Evolutionary conservation across 2,797 vertebrate genomes (phyloP), one percentile per base, ranked within the genome.

Genomic region (Coregonus ussuriensis): DNA sequence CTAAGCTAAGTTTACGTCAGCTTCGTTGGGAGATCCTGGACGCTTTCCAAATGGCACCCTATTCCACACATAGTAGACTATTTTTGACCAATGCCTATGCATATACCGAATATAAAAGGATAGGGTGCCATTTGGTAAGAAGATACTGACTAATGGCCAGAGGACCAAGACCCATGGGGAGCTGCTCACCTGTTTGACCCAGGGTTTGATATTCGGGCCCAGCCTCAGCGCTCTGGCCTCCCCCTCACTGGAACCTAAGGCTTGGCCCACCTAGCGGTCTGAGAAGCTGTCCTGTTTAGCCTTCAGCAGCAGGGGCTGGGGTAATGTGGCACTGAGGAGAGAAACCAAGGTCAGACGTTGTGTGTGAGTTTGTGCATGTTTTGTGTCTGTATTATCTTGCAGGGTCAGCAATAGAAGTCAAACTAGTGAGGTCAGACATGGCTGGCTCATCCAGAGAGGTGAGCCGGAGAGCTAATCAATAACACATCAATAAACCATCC

Each of bases 251-350:
- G 93, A 79, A 67, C 92, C 88, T 53, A 98, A 87, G 82, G 94
- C 95, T 68, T 95, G 96, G 79, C 96, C 96, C 78, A 98, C 90
- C 88, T 97, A 96, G n/a, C 94, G 94, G 89, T 99, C 97, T 0
- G 97, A 99, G 89, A 99, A 99, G 0, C 97, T 97, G 0, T 97
- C 94, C 87, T 95, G 92, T 74, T 98, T 99, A 69, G 95, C 96
- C 82, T 91, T 96, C 74, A 93, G 93, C 84, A 98, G 84, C 18
- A 94, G 91, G 70, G 90, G 93, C 63, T 91, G 93, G 4, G 95
- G 84, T 77, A 98, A 62, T 1, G 93, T 89, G 53, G 87, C 89
- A 81, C 97, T 98, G 85, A 3, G 9, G 51, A 37, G 51, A 76
- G 53, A 37, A 6, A 56, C 53, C 53, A 56, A 56, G 15, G 15